These are phyloP conservation scores for Buathra laborator DNA, from an alignment of 2,888 invertebrate genomes.

Conservation along the genomic window DNA sequence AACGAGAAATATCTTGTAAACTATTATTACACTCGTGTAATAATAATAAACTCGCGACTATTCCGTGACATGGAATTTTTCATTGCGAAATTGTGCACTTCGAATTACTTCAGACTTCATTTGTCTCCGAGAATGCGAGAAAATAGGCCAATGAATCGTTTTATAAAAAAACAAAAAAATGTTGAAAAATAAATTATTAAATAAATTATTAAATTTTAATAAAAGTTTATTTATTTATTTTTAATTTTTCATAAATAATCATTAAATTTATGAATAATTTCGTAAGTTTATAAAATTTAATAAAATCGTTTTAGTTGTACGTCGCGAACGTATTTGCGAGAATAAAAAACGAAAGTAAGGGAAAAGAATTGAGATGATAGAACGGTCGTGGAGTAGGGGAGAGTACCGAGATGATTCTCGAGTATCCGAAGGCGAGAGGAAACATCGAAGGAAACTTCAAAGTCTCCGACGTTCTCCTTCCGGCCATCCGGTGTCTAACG, in stretches of 20 bases:
- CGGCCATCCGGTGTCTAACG: slow-evolving; percentile 63
- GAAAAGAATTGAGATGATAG: background rate
- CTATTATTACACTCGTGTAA: slow-evolving; percentile 31
- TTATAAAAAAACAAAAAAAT: background rate
- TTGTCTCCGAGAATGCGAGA: slow-evolving; percentile 3
- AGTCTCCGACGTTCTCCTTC: slow-evolving; percentile 61
- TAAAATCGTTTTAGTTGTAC: too few relatives aligned
- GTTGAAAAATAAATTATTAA: background rate
- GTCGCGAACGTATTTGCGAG: background rate
- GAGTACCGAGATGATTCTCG: background rate
- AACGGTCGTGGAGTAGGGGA: background rate
- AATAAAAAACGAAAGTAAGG: background rate
- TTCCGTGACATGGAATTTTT: slow-evolving; percentile 35
- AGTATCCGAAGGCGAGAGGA: slow-evolving; percentile 26
- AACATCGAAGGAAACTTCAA: slow-evolving; percentile 64
- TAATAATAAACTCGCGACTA: slow-evolving; percentile 1
- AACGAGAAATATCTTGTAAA: slow-evolving; percentile 28
- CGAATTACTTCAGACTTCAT: slow-evolving; percentile 2
- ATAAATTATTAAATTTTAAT: background rate
- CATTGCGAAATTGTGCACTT: slow-evolving; percentile 35
- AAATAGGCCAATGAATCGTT: background rate
- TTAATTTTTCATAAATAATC: too few relatives aligned
- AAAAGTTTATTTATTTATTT: too few relatives aligned
- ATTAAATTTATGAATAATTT: too few relatives aligned
- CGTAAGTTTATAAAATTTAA: too few relatives aligned